These are phyloP conservation scores for Parauchenoglanis ngamensis DNA, from an alignment of 2,797 vertebrate genomes.

Conservation along the genomic window DNA sequence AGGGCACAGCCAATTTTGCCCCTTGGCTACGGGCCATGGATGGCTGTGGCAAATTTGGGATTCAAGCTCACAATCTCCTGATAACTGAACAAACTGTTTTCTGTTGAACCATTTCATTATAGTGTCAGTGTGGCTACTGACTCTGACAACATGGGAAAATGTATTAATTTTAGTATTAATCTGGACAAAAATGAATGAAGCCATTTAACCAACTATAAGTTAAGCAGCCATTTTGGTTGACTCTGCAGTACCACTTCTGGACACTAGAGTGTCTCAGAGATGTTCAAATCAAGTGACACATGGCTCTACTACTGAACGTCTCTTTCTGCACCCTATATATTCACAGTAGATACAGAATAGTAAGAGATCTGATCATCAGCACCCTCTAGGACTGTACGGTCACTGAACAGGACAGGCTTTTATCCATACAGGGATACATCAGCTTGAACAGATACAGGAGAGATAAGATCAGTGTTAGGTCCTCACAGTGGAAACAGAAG, in stretches of 20 bases:
- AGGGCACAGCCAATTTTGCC: background rate
- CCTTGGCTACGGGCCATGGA: background rate
- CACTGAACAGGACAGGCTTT: constrained; percentile 20
- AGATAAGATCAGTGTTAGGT: constrained; percentile 3
- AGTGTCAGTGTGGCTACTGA: background rate
- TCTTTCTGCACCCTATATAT: background rate
- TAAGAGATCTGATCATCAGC: constrained; percentile 1
- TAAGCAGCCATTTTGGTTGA: background rate
- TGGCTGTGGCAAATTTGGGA: background rate
- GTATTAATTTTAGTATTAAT: too few relatives aligned
- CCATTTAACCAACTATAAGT: background rate
- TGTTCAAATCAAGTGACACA: background rate
- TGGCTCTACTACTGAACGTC: background rate
- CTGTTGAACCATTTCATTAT: too few relatives aligned
- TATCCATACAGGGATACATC: background rate
- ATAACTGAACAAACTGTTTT: background rate
- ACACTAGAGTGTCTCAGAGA: constrained; percentile 46
- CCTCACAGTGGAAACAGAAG: constrained; percentile 10
- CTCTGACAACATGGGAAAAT: background rate
- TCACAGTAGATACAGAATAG: background rate
- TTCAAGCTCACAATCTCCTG: background rate
- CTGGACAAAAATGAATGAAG: too few relatives aligned
- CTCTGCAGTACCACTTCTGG: constrained; percentile 4
- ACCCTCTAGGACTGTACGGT: constrained; percentile 48
- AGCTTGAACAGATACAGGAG: constrained; percentile 9